These are phyloP conservation scores for Blera fallax DNA, from an alignment of 2,888 invertebrate genomes.

Conservation along the genomic window DNA sequence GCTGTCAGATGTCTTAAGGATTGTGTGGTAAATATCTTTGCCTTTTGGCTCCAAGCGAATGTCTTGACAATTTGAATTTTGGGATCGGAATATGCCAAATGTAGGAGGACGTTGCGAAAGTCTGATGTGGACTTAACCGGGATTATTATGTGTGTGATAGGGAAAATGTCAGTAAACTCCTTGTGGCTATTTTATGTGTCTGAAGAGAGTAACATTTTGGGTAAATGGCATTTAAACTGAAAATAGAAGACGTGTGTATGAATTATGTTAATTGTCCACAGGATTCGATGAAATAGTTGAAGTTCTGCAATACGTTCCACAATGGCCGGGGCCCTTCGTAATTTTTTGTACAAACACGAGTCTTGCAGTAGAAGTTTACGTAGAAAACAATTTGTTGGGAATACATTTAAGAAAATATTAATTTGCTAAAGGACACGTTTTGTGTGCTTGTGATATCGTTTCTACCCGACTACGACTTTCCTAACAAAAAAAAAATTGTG, in stretches of 20 bases:
- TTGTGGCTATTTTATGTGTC: not conserved
- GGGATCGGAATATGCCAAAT: conserved; percentile 2
- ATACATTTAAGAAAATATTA: no score
- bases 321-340: no score
- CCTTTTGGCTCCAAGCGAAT: conserved; percentile 43
- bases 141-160: conserved; percentile 9
- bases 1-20: not conserved
- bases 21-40: conserved; percentile 16
- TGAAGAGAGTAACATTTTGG: not conserved
- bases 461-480: no score
- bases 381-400: no score
- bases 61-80: conserved; percentile 59
- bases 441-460: no score
- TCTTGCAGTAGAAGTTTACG: no score
- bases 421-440: no score
- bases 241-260: not conserved
- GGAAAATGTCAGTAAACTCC: conserved; percentile 6
- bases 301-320: no score
- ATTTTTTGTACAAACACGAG: no score
- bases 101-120: not conserved
- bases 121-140: conserved; percentile 1
- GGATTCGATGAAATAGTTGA: no score
- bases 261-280: not conserved
- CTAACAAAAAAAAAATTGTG: no score
- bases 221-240: not conserved